Percentiles rank a stretch among this genome's conserved stretches.
Evolutionary conservation across 1,140 invertebrate species (phyloP).

Genomic region (Formica exsecta): DNA sequence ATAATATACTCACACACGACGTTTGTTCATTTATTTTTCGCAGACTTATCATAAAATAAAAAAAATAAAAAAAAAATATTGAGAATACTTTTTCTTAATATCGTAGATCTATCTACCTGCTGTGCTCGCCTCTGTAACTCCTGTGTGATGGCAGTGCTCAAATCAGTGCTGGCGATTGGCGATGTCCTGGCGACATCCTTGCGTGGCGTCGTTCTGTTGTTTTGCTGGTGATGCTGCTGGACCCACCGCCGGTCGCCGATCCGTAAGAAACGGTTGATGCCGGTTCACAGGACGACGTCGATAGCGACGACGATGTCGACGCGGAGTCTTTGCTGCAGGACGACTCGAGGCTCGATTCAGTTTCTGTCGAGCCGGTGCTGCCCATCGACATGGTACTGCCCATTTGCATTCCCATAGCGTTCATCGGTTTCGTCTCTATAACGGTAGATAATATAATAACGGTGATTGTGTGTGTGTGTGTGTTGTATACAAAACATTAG

Average conservation of each 20-base stretch:
- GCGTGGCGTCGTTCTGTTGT: constrained; percentile 60
- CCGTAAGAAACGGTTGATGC: constrained; percentile 78
- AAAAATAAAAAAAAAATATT: neutral
- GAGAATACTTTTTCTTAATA: neutral
- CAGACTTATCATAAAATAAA: too few relatives aligned
- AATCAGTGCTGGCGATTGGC: constrained; percentile 78
- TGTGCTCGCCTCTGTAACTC: constrained; percentile 89
- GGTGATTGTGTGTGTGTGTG: neutral
- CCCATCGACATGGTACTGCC: constrained; percentile 86
- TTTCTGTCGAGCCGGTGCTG: constrained; percentile 85
- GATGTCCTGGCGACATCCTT: constrained; percentile 64
- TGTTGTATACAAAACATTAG: neutral
- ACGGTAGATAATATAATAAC: neutral
- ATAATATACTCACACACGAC: neutral
- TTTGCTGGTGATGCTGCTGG: constrained; percentile 63
- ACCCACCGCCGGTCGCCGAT: constrained; percentile 58
- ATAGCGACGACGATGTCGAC: constrained; percentile 84
- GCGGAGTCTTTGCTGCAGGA: constrained; percentile 84
- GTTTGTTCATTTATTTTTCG: neutral
- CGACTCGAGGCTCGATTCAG: constrained; percentile 85
- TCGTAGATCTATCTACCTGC: constrained; percentile 78
- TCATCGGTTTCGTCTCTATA: constrained; percentile 83
- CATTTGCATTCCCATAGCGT: constrained; percentile 85
- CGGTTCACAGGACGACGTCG: constrained; percentile 84
- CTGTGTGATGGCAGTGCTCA: constrained; percentile 88